Evolutionary conservation across 2,888 invertebrate genomes (phyloP), one percentile per base, ranked within the genome.

Genomic region (Callosobruchus maculatus): DNA sequence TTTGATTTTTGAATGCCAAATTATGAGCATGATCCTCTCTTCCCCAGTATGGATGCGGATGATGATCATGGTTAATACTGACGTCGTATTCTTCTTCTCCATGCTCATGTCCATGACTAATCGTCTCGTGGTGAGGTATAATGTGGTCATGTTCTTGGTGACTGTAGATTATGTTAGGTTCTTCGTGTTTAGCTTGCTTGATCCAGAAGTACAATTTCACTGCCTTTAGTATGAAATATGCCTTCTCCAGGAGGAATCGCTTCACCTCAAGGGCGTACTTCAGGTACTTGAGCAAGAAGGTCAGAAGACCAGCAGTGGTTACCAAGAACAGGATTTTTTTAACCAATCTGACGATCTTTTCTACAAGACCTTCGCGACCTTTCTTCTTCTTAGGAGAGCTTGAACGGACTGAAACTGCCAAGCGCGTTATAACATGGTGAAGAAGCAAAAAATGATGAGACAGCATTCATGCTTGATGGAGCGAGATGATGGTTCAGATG

Each of bases 71-170:
- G 7, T 72, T 70, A 13, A 72, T 21, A 70, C 68, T 70, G 49
- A 92, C 91, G 70, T 92, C 91, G 75, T 91, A 90, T 71, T 92
- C 92, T 71, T 87, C 91, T 82, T 94, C 94, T 87, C 94, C 94
- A 82, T 94, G 94, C 83, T 94, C 94, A 83, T 94, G 93, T 20
- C 21, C 31, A 75, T 49, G 49, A 1, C 13, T 49, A 18, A 49
- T 49, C 22, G 9, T 20, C 13, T 21, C 22, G 21, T 68, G 68
- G 7, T 21, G 2, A 70, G 87, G 91, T 82, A 94, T 94, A 79
- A 94, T 94, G 83, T 94, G 94, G 87, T 94, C 94, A 82, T 94
- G 94, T 82, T 94, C 93, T 0, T 94, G 94, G 83, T 94, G 93
- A 87, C 94, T 94, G 85, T 94, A 93, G 85, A 94, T 94, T 81